phyloP scores from a whole-genome alignment of 2,113 vertebrate species.

The Chionodraco myersi region DNA sequence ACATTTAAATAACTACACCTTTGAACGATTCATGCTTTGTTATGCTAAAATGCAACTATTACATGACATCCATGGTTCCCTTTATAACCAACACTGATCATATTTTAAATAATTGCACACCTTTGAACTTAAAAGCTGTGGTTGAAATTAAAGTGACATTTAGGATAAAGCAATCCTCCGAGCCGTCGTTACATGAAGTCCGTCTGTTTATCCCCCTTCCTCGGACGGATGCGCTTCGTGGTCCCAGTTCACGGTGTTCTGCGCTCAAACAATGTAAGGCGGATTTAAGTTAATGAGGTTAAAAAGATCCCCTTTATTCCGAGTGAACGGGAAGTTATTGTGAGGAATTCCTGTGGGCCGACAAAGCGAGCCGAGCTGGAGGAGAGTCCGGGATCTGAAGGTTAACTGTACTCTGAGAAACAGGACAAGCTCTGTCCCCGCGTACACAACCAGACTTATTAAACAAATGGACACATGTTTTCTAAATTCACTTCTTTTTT shows the following conservation, averaged over 20 bases:
- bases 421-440: neutral
- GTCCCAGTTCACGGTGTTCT: neutral
- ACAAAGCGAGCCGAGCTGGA: conserved; percentile 20
- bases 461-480: neutral
- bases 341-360: conserved; percentile 32
- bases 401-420: neutral
- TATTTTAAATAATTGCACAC: neutral
- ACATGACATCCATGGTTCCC: neutral
- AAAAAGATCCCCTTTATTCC: conserved; percentile 30
- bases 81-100: neutral
- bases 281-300: conserved; percentile 29
- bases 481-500: neutral
- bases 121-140: neutral
- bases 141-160: neutral
- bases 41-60: neutral
- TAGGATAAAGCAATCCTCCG: neutral
- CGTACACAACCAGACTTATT: neutral
- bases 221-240: neutral
- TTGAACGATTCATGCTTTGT: neutral
- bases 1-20: neutral
- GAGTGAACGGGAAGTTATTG: conserved; percentile 20
- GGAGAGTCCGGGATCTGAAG: neutral
- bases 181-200: neutral
- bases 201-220: neutral
- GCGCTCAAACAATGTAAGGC: conserved; percentile 2